Base-by-base conservation (phyloP, 2,797 vertebrate genomes). In the Chloroceryle inda region DNA sequence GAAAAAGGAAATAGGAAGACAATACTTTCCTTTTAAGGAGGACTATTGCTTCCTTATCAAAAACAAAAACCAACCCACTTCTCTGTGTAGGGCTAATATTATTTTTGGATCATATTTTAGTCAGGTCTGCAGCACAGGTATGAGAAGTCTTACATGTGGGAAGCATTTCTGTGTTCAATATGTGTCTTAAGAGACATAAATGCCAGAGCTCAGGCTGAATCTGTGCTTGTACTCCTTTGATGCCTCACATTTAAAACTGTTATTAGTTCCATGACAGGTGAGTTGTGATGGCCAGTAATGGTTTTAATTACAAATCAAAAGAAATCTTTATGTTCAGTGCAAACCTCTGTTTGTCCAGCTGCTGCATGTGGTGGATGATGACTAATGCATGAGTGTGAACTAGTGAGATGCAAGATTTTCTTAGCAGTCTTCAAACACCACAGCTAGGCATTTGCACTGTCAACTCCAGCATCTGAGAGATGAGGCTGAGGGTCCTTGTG, bases 251-350 rank as follows among this genome's bases (percentile, higher is more conserved):
- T 85, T 94, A 87, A 87, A 90, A 67, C 44, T 71, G 10, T 82
- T 80, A 77, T 37, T 94, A 72, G 49, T 89, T 93, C 58, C 9
- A 24, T 83, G 68, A 50, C 77, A 86, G 73, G 89, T 94, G 92
- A 94, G 85, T 31, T 77, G 69, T 89, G 75, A 89, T 90, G 38
- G 45, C 58, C 17, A 50, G 62, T 85, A 63, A 91, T 75, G 68
- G 58, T 92, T 92, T 94, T 77, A 45, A 90, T 92, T 88, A 82
- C 42, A 88, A 92, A 88, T 93, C 56, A 95, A 92, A 95, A 95
- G 62, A 88, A 94, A 86, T 62, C 45, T 74, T 91, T 96, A 44
- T 69, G 52, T 89, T 91, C 5, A 1, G 20, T 80, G 56, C 75
- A 89, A 84, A 78, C 21, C 58, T 80, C 33, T 95, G 61, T 85